Percentiles rank a stretch among this genome's conserved stretches.
Evolutionary conservation across 1,140 invertebrate genomes (phyloP).

Genomic region (Diorhabda carinulata): DNA sequence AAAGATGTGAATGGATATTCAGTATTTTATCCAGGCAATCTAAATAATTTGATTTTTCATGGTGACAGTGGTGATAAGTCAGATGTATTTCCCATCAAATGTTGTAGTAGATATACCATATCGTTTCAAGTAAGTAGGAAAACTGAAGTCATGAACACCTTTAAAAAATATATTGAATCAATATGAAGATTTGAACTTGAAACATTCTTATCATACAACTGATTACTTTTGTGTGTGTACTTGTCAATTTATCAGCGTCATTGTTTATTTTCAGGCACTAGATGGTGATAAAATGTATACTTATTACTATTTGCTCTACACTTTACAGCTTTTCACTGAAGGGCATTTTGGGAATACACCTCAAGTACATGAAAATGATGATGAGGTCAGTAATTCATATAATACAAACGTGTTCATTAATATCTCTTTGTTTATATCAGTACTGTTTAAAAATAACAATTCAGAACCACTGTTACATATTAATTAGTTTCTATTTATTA

Average conservation of each 20-base stretch:
- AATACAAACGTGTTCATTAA: no score
- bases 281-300: constrained; percentile 42
- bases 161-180: no score
- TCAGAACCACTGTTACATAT: no score
- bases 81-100: constrained; percentile 36
- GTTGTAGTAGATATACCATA: constrained; percentile 39
- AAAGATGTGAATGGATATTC: constrained; percentile 35
- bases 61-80: constrained; percentile 33
- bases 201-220: no score
- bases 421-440: no score
- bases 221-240: no score
- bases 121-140: constrained; percentile 37
- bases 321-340: constrained; percentile 36
- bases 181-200: no score
- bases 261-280: constrained; percentile 30
- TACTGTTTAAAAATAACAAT: no score
- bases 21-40: constrained; percentile 39
- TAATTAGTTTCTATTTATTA: no score
- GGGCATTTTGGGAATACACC: constrained; percentile 36
- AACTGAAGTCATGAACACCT: no score
- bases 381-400: not conserved
- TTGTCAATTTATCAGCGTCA: no score
- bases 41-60: constrained; percentile 36
- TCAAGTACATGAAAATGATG: constrained; percentile 8
- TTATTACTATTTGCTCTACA: constrained; percentile 41